Evolutionary conservation across 1,140 invertebrate genomes (phyloP), one percentile per base, ranked within the genome.

Genomic region (Saccostrea glomerata): DNA sequence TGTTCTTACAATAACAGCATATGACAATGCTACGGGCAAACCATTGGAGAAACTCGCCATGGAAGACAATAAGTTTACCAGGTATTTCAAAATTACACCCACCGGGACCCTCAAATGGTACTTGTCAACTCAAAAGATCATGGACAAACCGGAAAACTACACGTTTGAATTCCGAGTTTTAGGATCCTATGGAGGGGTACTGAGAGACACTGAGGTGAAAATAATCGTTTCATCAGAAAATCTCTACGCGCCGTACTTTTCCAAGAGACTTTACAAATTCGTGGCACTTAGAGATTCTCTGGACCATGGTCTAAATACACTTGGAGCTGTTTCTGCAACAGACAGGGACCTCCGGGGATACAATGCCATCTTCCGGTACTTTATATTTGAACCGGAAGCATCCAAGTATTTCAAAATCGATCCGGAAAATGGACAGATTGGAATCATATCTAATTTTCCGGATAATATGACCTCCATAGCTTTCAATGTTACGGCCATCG

Each of bases 321-420:
- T 92, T 15, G 92, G 91, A 17, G 83, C 82, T 7, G 91, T 92
- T 17, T 40, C 55, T 23, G 92, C 92, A 2, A 73, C 1, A 6
- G 92, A 92, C 30, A 17, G 23, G 20, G 92, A 92, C 83, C 13
- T 58, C 20, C 85, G 91, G 73, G 82, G 30, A 0, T 90, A 91
- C 84, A 92, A 92, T 88, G 89, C 86, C 3, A 85, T 90, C 30
- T 91, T 92, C 82, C 85, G 87, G 60, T 91, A 91, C 88, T 90
- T 89, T 70, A 87, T 88, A 30, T 84, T 88, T 70, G 90, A 88
- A 25, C 83, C 82, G 83, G 15, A 89, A 20, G 63, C 87, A 7
- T 23, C 58, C 17, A 70, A 77, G 13, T 88, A 87, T 73, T 90
- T 92, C 15, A 63, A 55, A 17, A 83, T 92, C 6, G 87, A 87